Evolutionary conservation across 2,113 vertebrate species (phyloP).

Genomic region (Gnathonemus longibarbis): DNA sequence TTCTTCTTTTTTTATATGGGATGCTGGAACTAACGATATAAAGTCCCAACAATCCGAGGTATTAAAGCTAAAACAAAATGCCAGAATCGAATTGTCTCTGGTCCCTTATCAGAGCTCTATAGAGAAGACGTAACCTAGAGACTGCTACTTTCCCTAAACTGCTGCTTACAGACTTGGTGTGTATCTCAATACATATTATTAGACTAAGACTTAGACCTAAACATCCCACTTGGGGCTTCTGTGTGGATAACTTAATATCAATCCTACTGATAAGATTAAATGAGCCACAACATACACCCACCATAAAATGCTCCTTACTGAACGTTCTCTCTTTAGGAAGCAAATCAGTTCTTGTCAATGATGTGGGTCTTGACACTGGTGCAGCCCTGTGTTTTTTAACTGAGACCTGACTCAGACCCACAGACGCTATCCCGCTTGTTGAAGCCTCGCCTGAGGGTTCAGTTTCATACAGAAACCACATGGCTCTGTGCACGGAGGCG

Average conservation of each 20-base stretch:
- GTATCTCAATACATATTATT: neutral
- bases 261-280: neutral
- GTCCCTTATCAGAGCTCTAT: neutral
- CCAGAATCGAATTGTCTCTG: neutral
- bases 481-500: too few species aligned
- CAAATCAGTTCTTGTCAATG: too few species aligned
- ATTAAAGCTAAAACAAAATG: neutral
- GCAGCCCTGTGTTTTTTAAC: neutral
- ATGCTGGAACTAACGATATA: neutral
- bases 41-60: neutral
- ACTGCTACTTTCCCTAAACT: too few species aligned
- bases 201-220: neutral
- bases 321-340: too few species aligned
- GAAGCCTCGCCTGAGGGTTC: too few species aligned
- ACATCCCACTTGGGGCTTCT: neutral
- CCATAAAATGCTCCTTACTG: neutral
- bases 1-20: too few species aligned
- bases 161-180: neutral
- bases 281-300: neutral
- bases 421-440: too few species aligned
- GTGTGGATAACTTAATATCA: neutral
- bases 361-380: too few species aligned
- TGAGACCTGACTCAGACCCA: too few species aligned
- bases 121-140: neutral
- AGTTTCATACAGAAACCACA: too few species aligned